Evolutionary conservation across 2,797 vertebrate species (phyloP).

Genomic region (Hemibagrus guttatus): DNA sequence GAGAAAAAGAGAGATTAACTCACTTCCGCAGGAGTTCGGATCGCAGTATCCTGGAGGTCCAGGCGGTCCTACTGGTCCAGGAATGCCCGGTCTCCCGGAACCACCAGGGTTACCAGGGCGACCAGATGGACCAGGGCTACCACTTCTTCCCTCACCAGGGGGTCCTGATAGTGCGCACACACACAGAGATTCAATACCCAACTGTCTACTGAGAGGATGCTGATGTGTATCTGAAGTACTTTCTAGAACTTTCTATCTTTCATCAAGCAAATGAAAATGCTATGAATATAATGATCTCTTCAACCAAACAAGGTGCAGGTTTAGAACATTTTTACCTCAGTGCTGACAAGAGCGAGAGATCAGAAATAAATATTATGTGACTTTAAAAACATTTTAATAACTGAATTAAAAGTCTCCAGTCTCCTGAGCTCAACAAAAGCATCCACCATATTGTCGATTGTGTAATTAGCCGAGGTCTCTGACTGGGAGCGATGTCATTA

Average conservation of each 20-base stretch:
- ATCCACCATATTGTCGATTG: neutral
- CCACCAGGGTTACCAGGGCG: slow-evolving; percentile 88
- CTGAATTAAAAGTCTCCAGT: neutral
- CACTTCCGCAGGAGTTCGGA: slow-evolving; percentile 91
- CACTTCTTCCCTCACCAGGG: slow-evolving; percentile 88
- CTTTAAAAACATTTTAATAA: neutral
- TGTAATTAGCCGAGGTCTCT: neutral
- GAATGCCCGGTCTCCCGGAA: slow-evolving; percentile 82
- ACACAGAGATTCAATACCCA: neutral
- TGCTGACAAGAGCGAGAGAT: neutral
- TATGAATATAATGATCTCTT: neutral
- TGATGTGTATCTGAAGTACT: neutral
- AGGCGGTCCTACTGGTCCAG: slow-evolving; percentile 82
- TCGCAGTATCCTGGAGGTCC: slow-evolving; percentile 94
- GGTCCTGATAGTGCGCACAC: slow-evolving; percentile 70
- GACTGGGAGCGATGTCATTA: neutral
- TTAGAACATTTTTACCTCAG: neutral
- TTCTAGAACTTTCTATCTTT: too few species aligned
- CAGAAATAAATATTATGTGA: neutral
- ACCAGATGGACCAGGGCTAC: slow-evolving; percentile 82
- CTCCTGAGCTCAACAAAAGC: neutral
- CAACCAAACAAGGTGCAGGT: neutral
- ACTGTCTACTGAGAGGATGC: neutral
- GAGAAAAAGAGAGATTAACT: neutral
- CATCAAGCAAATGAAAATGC: neutral